These are phyloP conservation scores for Dasysyrphus tricinctus DNA, from an alignment of 2,888 invertebrate genomes.

Conservation along the genomic window DNA sequence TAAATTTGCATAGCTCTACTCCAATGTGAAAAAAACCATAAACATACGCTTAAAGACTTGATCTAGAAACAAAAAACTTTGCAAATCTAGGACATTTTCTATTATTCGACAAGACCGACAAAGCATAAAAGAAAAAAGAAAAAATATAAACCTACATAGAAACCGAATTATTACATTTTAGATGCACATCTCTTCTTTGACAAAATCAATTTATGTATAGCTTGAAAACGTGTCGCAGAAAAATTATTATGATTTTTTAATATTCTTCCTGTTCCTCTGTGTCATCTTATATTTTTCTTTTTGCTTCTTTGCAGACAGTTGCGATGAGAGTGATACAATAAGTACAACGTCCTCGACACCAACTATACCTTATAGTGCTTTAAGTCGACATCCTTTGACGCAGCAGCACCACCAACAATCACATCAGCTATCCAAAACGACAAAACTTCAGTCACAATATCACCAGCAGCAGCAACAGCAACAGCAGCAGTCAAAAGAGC, in stretches of 20 bases:
- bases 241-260: constrained; percentile 37
- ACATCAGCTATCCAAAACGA: constrained; percentile 45
- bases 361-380: constrained; percentile 77
- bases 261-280: background rate
- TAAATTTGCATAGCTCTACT: too few relatives aligned
- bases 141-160: background rate
- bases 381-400: constrained; percentile 63
- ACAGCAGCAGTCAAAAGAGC: constrained; percentile 71
- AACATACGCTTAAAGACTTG: too few relatives aligned
- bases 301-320: constrained; percentile 78
- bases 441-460: constrained; percentile 53
- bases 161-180: background rate
- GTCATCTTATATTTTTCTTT: constrained; percentile 33
- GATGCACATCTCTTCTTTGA: constrained; percentile 20
- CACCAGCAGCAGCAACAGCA: constrained; percentile 75
- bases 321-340: constrained; percentile 81
- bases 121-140: too few relatives aligned
- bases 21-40: too few relatives aligned
- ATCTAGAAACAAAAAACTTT: too few relatives aligned
- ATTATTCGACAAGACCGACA: too few relatives aligned
- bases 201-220: constrained; percentile 18
- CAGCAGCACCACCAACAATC: constrained; percentile 76
- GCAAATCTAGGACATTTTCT: too few relatives aligned
- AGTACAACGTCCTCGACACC: constrained; percentile 80
- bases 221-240: constrained; percentile 20